These are phyloP conservation scores for Lottia gigantea DNA, from an alignment of 2,888 invertebrate genomes.

Conservation along the genomic window DNA sequence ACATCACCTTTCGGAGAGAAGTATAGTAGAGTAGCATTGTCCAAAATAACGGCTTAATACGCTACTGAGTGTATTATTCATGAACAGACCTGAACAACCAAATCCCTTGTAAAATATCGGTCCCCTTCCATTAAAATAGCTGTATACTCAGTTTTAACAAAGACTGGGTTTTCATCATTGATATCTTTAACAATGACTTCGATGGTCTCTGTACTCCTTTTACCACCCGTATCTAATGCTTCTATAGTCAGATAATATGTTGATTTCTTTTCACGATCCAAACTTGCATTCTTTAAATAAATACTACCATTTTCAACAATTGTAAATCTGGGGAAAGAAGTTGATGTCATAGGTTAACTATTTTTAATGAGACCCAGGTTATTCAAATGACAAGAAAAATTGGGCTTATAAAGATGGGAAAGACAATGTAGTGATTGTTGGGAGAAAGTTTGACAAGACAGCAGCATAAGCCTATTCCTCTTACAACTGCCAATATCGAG, in stretches of 20 bases:
- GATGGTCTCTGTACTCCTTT: slow-evolving; percentile 49
- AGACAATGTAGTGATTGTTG: too few species aligned
- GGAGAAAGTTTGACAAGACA: too few species aligned
- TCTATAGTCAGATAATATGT: slow-evolving; percentile 83
- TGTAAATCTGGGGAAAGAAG: slow-evolving; percentile 71
- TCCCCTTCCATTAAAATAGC: slow-evolving; percentile 79
- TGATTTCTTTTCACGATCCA: slow-evolving; percentile 84
- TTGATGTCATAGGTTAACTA: too few species aligned
- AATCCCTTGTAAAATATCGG: slow-evolving; percentile 79
- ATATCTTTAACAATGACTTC: slow-evolving; percentile 52
- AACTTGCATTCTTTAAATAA: slow-evolving; percentile 70
- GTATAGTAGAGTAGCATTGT: too few species aligned
- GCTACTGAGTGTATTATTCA: too few species aligned
- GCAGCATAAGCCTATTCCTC: too few species aligned
- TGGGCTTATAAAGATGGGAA: too few species aligned
- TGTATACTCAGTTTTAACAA: slow-evolving; percentile 48
- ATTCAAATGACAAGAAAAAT: too few species aligned
- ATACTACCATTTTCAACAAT: slow-evolving; percentile 79
- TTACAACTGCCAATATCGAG: too few species aligned
- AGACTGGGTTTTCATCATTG: slow-evolving; percentile 60
- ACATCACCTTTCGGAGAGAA: too few species aligned
- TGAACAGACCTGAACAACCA: slow-evolving; percentile 75
- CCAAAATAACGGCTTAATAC: too few species aligned
- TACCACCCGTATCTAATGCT: slow-evolving; percentile 83
- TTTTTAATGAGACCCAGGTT: too few species aligned